Evolutionary conservation across 2,113 vertebrate genomes (phyloP).

Genomic region (Onychorhynchus coronatus): DNA sequence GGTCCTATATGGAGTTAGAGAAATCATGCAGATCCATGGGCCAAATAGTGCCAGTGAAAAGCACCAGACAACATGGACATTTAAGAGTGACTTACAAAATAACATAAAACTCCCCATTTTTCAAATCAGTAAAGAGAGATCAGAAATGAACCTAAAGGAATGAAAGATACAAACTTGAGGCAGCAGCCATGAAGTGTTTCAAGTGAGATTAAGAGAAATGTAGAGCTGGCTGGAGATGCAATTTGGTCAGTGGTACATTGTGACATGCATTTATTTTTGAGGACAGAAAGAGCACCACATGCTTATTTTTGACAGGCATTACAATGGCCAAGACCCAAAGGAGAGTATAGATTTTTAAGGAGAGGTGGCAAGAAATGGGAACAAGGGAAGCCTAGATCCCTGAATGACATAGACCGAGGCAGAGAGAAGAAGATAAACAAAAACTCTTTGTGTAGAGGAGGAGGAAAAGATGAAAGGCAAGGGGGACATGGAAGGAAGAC

Average conservation of each 20-base stretch:
- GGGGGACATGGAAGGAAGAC: neutral
- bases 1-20: neutral
- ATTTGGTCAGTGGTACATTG: neutral
- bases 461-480: neutral
- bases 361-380: neutral
- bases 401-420: neutral
- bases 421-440: neutral
- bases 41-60: neutral
- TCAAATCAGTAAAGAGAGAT: neutral
- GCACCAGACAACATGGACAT: neutral
- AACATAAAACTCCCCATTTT: neutral
- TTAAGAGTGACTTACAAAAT: neutral
- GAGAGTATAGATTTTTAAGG: neutral
- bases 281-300: neutral
- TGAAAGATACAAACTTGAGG: neutral
- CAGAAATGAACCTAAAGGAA: neutral
- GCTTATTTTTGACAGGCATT: neutral
- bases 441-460: neutral
- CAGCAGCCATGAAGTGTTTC: neutral
- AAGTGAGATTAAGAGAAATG: neutral
- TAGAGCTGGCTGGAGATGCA: neutral
- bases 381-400: neutral
- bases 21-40: neutral
- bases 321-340: neutral
- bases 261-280: neutral